Evolutionary conservation across 2,888 invertebrate species (phyloP).

Genomic region (Prosopocoilus inquinatus): DNA sequence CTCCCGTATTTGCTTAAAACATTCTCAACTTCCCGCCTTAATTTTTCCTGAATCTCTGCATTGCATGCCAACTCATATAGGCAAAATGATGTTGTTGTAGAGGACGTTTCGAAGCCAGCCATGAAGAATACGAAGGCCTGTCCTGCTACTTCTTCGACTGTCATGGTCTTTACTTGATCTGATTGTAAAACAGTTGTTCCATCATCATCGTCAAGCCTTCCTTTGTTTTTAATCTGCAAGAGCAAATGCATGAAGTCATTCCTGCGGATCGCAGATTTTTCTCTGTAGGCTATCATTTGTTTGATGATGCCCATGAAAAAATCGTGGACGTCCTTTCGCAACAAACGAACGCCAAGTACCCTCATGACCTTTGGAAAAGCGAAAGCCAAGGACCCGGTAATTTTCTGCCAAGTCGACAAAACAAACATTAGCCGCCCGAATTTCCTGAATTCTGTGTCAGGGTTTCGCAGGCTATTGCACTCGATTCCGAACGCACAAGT

Average conservation of each 20-base stretch:
- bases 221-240: slow-evolving; percentile 29
- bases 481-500: slow-evolving; percentile 15
- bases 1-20: slow-evolving; percentile 38
- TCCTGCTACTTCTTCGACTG: slow-evolving; percentile 30
- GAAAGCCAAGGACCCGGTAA: slow-evolving; percentile 19
- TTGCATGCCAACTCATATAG: slow-evolving; percentile 46
- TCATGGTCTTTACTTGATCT: no score
- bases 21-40: slow-evolving; percentile 44
- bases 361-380: slow-evolving; percentile 25
- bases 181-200: neutral
- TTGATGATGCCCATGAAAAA: slow-evolving; percentile 37
- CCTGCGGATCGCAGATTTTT: slow-evolving; percentile 26
- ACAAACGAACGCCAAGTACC: slow-evolving; percentile 21
- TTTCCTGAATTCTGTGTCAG: slow-evolving; percentile 8
- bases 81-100: slow-evolving; percentile 43
- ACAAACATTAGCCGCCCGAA: slow-evolving; percentile 1
- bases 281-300: slow-evolving; percentile 33
- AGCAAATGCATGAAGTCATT: slow-evolving; percentile 44
- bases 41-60: slow-evolving; percentile 46
- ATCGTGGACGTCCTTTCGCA: slow-evolving; percentile 29
- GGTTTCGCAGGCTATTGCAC: slow-evolving; percentile 11
- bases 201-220: slow-evolving; percentile 6
- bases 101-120: slow-evolving; percentile 52
- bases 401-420: neutral
- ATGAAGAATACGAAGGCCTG: slow-evolving; percentile 48